These are phyloP conservation scores for Austrolebias charrua DNA, from an alignment of 2,797 vertebrate species.

Conservation along the genomic window DNA sequence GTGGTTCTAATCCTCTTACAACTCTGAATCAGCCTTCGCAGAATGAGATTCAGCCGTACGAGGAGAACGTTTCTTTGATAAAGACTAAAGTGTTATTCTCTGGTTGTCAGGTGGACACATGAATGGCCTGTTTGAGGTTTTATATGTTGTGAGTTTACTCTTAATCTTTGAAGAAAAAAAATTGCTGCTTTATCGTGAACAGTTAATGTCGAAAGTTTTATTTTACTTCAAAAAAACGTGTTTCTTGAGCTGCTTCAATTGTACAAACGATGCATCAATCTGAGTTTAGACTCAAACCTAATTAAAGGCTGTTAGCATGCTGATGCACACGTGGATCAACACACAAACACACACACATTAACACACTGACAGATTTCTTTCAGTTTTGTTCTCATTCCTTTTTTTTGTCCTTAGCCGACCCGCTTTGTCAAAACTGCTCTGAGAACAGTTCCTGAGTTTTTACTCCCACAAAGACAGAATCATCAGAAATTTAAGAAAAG, in stretches of 20 bases:
- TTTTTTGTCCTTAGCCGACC: conserved; percentile 30
- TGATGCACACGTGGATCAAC: conserved; percentile 8
- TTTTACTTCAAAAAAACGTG: background rate
- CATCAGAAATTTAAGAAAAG: background rate
- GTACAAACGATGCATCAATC: conserved; percentile 12
- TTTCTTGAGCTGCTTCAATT: conserved; percentile 1
- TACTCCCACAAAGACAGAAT: background rate
- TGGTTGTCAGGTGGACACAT: too few species aligned
- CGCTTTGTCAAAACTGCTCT: background rate
- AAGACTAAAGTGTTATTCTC: too few species aligned
- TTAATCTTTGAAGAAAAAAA: too few species aligned
- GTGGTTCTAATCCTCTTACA: too few species aligned
- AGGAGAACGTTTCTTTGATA: too few species aligned
- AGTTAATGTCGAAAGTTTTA: too few species aligned
- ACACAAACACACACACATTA: conserved; percentile 17
- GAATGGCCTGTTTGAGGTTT: too few species aligned
- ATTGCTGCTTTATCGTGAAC: too few species aligned
- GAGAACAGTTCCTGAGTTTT: background rate
- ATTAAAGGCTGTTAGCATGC: conserved; percentile 47
- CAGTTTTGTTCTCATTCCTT: conserved; percentile 7
- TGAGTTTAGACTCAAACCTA: conserved; percentile 19
- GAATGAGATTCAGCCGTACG: too few species aligned
- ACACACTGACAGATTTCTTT: conserved; percentile 25
- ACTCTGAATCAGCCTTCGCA: too few species aligned
- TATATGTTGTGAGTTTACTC: too few species aligned